phyloP scores from a whole-genome alignment of 2,888 invertebrate genomes.

The Alcis repandata region DNA sequence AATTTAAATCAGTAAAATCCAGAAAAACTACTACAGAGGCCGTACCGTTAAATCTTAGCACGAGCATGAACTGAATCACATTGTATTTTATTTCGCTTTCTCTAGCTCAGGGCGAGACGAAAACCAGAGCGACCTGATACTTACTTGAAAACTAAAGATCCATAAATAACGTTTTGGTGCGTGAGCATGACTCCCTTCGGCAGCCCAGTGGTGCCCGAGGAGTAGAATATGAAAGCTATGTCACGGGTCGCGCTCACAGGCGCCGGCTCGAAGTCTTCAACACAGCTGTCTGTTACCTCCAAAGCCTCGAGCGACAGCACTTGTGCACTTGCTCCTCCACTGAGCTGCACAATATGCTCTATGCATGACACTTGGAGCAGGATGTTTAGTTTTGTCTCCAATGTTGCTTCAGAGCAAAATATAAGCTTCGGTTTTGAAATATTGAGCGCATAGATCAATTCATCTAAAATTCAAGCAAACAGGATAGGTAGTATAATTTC shows the following conservation, averaged over 20 bases:
- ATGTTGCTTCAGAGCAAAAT: constrained; percentile 81
- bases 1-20: too few relatives aligned
- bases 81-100: too few relatives aligned
- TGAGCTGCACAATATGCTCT: constrained; percentile 78
- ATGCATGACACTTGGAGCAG: constrained; percentile 52
- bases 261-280: constrained; percentile 42
- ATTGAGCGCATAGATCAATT: constrained; percentile 87
- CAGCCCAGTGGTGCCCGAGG: constrained; percentile 90
- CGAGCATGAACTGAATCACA: too few relatives aligned
- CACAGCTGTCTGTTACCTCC: constrained; percentile 11
- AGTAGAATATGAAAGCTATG: constrained; percentile 76
- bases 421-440: constrained; percentile 88
- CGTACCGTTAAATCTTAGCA: too few relatives aligned
- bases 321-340: not conserved
- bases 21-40: too few relatives aligned
- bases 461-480: constrained; percentile 72
- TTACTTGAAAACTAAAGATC: constrained; percentile 36
- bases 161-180: constrained; percentile 77
- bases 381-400: constrained; percentile 45
- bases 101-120: too few relatives aligned
- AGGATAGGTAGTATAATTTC: too few relatives aligned
- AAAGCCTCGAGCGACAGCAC: not conserved
- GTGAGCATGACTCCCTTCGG: constrained; percentile 91
- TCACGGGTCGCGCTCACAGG: constrained; percentile 44
- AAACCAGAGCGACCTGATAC: not conserved